Conservation (phyloP, 2,888 invertebrate genomes). For the Eupithecia subfuscata region DNA sequence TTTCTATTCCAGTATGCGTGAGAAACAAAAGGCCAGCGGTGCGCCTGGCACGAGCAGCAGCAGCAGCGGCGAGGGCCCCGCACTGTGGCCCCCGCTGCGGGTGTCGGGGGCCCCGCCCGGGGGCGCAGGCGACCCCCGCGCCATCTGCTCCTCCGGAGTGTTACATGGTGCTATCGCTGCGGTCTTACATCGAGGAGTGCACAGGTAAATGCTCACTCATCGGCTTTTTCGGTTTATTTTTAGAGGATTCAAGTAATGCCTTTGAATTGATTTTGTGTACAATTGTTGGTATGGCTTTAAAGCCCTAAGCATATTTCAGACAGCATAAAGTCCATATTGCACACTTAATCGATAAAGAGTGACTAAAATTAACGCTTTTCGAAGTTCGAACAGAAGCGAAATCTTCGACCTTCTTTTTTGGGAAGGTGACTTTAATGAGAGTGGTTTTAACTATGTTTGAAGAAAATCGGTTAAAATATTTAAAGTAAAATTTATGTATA, state of each 20-base stretch:
- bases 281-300: background rate
- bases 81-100: slow-evolving; percentile 77
- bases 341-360: too few relatives aligned
- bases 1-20: slow-evolving; percentile 62
- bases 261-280: background rate
- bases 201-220: slow-evolving; percentile 35
- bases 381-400: too few relatives aligned
- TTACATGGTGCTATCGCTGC: slow-evolving; percentile 87
- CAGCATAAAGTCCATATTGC: too few relatives aligned
- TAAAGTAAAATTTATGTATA: too few relatives aligned
- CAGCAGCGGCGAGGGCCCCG: slow-evolving; percentile 45
- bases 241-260: background rate
- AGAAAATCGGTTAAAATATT: too few relatives aligned
- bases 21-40: slow-evolving; percentile 65
- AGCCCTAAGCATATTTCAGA: too few relatives aligned
- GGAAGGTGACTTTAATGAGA: too few relatives aligned
- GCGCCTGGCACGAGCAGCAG: slow-evolving; percentile 28
- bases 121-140: slow-evolving; percentile 72
- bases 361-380: too few relatives aligned
- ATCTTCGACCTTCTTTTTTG: too few relatives aligned
- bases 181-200: slow-evolving; percentile 94
- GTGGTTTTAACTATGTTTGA: too few relatives aligned
- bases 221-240: background rate
- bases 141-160: slow-evolving; percentile 70
- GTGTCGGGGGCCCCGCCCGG: slow-evolving; percentile 49